A percentile compares a stretch with the other conserved stretches of the same genome.
Evolutionary conservation across 2,888 invertebrate species (phyloP).

Genomic region (Anagyrus pseudococci): DNA sequence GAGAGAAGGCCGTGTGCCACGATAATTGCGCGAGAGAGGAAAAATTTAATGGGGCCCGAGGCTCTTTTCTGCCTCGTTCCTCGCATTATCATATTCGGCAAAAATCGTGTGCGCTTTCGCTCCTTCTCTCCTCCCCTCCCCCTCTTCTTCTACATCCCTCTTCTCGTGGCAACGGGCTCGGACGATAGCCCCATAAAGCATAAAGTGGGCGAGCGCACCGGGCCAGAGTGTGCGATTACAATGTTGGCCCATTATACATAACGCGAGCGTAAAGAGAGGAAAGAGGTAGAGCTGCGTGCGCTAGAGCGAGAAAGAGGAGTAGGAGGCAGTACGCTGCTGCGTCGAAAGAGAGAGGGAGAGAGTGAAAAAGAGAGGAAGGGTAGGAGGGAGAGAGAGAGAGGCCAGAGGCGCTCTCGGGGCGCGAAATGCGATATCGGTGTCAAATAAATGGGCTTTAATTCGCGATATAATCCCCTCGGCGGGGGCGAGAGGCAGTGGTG

Average conservation of each 20-base stretch:
- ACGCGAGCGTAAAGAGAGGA: not conserved
- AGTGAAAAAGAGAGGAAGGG: too few relatives aligned
- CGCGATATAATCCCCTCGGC: slow-evolving; percentile 21
- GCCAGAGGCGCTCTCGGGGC: too few relatives aligned
- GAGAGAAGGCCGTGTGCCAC: slow-evolving; percentile 32
- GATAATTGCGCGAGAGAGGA: slow-evolving; percentile 50
- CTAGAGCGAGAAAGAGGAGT: too few relatives aligned
- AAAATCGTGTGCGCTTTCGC: slow-evolving; percentile 35
- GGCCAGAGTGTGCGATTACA: slow-evolving; percentile 29
- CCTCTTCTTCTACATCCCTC: too few relatives aligned
- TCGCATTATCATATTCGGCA: slow-evolving; percentile 40
- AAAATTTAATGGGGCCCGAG: slow-evolving; percentile 47
- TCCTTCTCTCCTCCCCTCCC: too few relatives aligned
- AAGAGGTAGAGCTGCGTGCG: too few relatives aligned
- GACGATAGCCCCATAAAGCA: too few relatives aligned
- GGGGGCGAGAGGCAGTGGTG: too few relatives aligned
- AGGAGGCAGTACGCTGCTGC: too few relatives aligned
- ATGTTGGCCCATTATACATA: slow-evolving; percentile 35
- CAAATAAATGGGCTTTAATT: slow-evolving; percentile 48
- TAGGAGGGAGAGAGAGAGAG: too few relatives aligned
- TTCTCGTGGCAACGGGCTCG: not conserved
- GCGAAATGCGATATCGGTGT: slow-evolving; percentile 48
- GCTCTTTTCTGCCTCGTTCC: slow-evolving; percentile 45
- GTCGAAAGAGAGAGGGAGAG: too few relatives aligned
- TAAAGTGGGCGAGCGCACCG: not conserved